These are phyloP conservation scores for Lutraria rhynchaena DNA, from an alignment of 1,140 invertebrate species.

Conservation along the genomic window DNA sequence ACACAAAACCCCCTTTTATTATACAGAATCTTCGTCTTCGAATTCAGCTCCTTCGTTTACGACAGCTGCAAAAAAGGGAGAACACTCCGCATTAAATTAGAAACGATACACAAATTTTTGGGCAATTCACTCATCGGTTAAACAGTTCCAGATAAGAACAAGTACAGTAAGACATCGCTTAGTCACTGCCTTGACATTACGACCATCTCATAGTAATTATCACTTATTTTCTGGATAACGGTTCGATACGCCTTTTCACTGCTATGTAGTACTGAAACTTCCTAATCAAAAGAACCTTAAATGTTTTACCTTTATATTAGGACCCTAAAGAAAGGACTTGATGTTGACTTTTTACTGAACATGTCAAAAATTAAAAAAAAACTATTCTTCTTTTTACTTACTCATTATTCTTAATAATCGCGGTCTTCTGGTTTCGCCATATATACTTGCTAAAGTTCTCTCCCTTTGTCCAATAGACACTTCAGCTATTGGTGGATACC, in stretches of 20 bases:
- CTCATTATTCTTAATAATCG: conserved; percentile 41
- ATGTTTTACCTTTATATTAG: background rate
- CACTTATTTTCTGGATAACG: background rate
- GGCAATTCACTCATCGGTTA: too few species aligned
- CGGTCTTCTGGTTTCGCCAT: conserved; percentile 5
- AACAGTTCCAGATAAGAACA: too few species aligned
- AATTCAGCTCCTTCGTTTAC: conserved; percentile 24
- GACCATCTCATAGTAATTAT: background rate
- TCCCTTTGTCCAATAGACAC: conserved; percentile 41
- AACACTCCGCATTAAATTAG: too few species aligned
- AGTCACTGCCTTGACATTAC: too few species aligned
- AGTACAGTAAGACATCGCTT: too few species aligned
- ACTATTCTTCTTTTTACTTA: background rate
- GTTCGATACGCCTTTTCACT: background rate
- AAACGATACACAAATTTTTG: too few species aligned
- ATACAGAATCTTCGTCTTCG: conserved; percentile 7
- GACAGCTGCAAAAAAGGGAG: conserved; percentile 5
- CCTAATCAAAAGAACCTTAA: background rate
- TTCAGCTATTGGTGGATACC: conserved; percentile 39
- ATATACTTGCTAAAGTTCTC: conserved; percentile 27
- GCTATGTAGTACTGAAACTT: background rate
- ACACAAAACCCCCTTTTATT: too few species aligned
- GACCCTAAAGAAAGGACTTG: background rate
- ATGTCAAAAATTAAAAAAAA: background rate
- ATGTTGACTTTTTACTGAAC: background rate